phyloP scores from a whole-genome alignment of 2,888 invertebrate genomes.

The Sinelater perroti region DNA sequence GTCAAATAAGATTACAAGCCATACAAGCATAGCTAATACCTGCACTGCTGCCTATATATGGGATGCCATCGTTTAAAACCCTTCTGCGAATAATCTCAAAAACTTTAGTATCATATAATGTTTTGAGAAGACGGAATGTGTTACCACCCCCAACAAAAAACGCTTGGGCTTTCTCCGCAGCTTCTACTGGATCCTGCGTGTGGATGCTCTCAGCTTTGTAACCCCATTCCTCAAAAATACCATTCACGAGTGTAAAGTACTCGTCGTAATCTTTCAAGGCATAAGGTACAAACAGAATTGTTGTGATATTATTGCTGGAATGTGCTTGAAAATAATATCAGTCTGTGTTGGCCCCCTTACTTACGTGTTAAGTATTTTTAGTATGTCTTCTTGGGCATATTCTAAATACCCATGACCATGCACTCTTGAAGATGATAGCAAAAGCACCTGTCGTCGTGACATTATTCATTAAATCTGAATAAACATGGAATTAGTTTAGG shows the following conservation, averaged over 20 bases:
- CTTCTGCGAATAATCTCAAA: conserved; percentile 69
- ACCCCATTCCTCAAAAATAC: conserved; percentile 72
- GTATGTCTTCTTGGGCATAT: conserved; percentile 72
- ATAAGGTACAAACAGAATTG: conserved; percentile 79
- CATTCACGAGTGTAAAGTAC: conserved; percentile 70
- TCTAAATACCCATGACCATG: conserved; percentile 73
- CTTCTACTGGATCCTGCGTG: conserved; percentile 65
- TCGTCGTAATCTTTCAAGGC: conserved; percentile 72
- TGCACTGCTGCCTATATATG: conserved; percentile 47
- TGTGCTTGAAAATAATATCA: conserved; percentile 23
- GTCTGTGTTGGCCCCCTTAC: conserved; percentile 43
- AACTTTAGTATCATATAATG: conserved; percentile 73
- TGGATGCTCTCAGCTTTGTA: conserved; percentile 74
- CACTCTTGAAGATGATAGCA: conserved; percentile 76
- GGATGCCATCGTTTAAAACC: conserved; percentile 63
- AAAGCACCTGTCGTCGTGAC: conserved; percentile 63
- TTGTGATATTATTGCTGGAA: conserved; percentile 70
- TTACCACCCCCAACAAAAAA: conserved; percentile 85
- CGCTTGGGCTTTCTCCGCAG: conserved; percentile 70
- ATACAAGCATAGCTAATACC: conserved; percentile 26
- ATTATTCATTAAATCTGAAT: conserved; percentile 12
- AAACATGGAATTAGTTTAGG: neutral
- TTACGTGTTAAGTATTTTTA: conserved; percentile 68
- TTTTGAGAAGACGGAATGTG: conserved; percentile 77
- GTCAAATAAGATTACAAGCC: neutral